Evolutionary conservation across 2,113 vertebrate genomes (phyloP), one percentile per base, ranked within the genome.

Genomic region (Corvus moneduloides): DNA sequence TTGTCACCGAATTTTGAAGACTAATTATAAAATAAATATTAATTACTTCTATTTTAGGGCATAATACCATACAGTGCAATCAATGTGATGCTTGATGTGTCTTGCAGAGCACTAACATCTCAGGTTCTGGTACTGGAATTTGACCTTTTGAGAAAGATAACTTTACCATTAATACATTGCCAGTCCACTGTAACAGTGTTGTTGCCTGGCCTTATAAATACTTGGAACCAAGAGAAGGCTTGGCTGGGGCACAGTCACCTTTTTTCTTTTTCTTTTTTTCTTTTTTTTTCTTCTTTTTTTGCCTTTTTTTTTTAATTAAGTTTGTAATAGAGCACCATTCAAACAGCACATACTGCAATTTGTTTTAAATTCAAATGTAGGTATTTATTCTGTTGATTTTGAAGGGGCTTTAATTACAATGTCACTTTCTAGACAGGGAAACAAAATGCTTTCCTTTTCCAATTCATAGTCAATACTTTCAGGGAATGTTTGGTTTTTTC

Each of bases 321-420:
- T 85, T 83, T 83, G 7, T 91, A 51, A 44, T 39, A 87, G 61
- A 94, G 83, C 76, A 93, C 86, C 88, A 79, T 96, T 95, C 78
- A 89, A 90, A 84, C 90, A 95, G 93, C 91, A 94, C 83, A 39
- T 63, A 92, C 85, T 96, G 90, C 88, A 95, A 33, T 78, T 83
- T 69, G 11, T 46, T 78, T 64, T 74, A 68, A 86, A 72, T 74
- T 84, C 41, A 46, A 39, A 37, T 80, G 13, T 54, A 74, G 43
- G 2, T 78, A 18, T 18, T 80, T 81, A 15, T 76, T 89, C 55
- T 88, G 16, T 68, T 91, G 72, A 27, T 27, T 71, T 73, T 26
- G 55, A 84, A 73, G 48, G 35, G 56, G 15, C 56, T 92, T 92
- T 26, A 43, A 61, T 49, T 82, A 41, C 16, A 33, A 1, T 27